Base-by-base conservation (phyloP, 2,113 vertebrate genomes). In the Mugil cephalus region DNA sequence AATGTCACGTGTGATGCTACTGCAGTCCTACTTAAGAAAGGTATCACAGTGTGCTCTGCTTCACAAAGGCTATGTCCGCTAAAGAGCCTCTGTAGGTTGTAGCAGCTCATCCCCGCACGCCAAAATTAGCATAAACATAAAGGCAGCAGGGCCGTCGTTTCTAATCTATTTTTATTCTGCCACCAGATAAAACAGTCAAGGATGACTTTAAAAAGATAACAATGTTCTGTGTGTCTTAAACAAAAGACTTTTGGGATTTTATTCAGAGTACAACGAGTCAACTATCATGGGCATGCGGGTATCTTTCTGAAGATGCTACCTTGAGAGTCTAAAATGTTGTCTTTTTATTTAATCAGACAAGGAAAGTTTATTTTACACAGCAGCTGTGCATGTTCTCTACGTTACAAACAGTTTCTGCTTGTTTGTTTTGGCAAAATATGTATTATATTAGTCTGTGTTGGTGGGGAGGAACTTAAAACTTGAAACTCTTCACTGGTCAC, bases 11-110 rank as follows among this genome's bases (percentile, higher is more conserved):
- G 96, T 0, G 96, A 98, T 0, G 96, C 96, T 30, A 98, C 96
- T 0, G 95, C 97, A 63, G 96, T 98, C 43, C 95, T 97, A 84
- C 95, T 98, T 59, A 97, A 96, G 92, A 97, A 96, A 97, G 96
- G 97, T 91, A 85, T 24, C 34, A 24, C 10, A 50, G 13, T 15
- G 11, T 64, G 38, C 61, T 45, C 65, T 8, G 15, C 61, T 56
- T 74, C 9, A 1, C 19, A 2, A 30, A 30, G 24, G 24, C 24
- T 54, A 35, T 74, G 56, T 8, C 73, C 65, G 76, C 68, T 69
- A 70, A 63, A 15, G 35, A 54, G 66, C 35, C 79, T 69, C 40
- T 30, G 69, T 10, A 18, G 69, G 65, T 10, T 78, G 55, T 36
- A 10, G 52, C 48, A 30, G 24, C 24, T 30, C 24, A 50, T 70